Percentiles rank a stretch among this genome's conserved stretches.
phyloP scores from a whole-genome alignment of 2,797 vertebrate species.

The Diplodus sargus region DNA sequence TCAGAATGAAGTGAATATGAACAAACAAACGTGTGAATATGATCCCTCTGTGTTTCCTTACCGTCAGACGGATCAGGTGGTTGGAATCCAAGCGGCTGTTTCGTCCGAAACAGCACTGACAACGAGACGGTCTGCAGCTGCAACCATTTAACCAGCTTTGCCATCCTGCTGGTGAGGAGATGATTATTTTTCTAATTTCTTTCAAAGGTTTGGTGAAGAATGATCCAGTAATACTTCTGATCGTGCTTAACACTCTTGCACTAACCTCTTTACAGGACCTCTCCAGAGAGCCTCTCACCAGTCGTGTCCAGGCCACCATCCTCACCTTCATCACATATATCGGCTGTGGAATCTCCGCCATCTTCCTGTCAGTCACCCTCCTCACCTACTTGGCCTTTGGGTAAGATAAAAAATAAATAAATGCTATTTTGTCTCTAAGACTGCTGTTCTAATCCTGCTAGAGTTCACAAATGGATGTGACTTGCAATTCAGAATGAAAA shows the following conservation, averaged over 20 bases:
- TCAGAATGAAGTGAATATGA: conserved; percentile 54
- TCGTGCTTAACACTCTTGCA: not conserved
- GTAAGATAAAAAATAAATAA: conserved; percentile 68
- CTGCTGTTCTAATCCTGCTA: too few relatives aligned
- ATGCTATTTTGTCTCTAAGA: too few relatives aligned
- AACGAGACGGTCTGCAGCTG: conserved; percentile 91
- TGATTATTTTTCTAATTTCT: not conserved
- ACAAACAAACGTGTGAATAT: not conserved
- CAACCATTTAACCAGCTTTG: conserved; percentile 96
- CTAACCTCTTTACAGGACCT: conserved; percentile 82
- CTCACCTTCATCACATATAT: conserved; percentile 95
- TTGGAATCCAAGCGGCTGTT: conserved; percentile 91
- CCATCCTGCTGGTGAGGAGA: conserved; percentile 90
- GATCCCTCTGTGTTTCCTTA: not conserved
- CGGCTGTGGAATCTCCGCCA: conserved; percentile 95
- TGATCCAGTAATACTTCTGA: not conserved
- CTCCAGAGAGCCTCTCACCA: conserved; percentile 71
- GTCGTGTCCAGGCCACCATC: conserved; percentile 83
- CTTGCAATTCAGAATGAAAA: not conserved
- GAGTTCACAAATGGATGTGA: not conserved
- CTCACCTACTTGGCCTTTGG: conserved; percentile 96
- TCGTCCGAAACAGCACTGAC: conserved; percentile 80
- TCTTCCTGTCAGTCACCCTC: conserved; percentile 95
- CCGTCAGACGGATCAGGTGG: conserved; percentile 84
- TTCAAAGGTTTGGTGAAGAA: not conserved